These are phyloP conservation scores for Anomalospiza imberbis DNA, from an alignment of 2,797 vertebrate species.

Conservation along the genomic window DNA sequence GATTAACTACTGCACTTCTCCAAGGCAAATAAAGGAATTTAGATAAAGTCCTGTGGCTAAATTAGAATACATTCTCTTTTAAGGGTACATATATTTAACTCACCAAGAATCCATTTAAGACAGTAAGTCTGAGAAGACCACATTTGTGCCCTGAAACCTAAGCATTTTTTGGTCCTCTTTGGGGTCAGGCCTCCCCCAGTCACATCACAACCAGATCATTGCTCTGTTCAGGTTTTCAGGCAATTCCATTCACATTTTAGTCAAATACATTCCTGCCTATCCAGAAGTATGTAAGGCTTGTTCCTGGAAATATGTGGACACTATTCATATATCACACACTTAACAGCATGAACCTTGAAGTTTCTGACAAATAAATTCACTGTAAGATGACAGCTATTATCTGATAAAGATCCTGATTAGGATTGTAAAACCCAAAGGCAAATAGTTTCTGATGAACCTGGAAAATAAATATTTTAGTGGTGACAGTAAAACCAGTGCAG, in stretches of 20 bases:
- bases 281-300: not conserved
- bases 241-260: not conserved
- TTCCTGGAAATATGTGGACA: not conserved
- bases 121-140: not conserved
- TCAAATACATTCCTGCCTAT: not conserved
- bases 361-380: not conserved
- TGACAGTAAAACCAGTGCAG: not conserved
- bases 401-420: not conserved
- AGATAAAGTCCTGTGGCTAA: not conserved
- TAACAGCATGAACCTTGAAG: not conserved
- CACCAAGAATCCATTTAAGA: not conserved
- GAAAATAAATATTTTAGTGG: not conserved
- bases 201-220: not conserved
- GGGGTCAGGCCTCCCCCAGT: not conserved
- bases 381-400: not conserved
- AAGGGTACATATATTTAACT: not conserved
- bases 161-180: not conserved
- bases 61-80: not conserved
- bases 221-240: not conserved
- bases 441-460: not conserved
- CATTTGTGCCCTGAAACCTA: not conserved
- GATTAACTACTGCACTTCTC: not conserved
- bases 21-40: not conserved
- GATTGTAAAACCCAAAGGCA: not conserved
- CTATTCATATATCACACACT: not conserved